Base-by-base conservation (phyloP, 1,140 invertebrate species). In the Megalopta genalis region DNA sequence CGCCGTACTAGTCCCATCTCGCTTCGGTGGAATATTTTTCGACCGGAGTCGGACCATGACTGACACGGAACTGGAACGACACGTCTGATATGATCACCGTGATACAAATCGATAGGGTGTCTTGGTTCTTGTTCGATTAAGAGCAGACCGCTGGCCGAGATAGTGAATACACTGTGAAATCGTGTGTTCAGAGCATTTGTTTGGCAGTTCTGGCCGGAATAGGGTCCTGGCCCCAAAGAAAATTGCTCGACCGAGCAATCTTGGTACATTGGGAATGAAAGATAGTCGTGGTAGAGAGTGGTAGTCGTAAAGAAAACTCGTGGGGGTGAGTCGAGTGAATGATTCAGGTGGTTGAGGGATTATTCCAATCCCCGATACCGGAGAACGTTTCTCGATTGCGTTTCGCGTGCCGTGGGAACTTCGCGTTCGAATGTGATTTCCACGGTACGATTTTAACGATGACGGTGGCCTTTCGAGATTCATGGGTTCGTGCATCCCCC, bases 111-210 rank as follows among this genome's bases (percentile, higher is more conserved):
- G 42, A 39, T 32, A 23, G 57, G 27, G 62, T 32, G 32, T 32
- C 4, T 32, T 32, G 32, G 32, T 32, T 32, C 32, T 32, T 32
- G 32, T 32, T 32, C 32, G 32, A 32, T 32, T 32, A 32, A 32
- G 32, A 32, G 4, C 32, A 32, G 32, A 32, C 32, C 32, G 32
- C 32, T 1, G 32, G 32, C 32, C 32, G 32, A 32, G 42, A 39
- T 32, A 21, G 57, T 37, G 62, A 77, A 77, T 67, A 59, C 52
- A 59, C 65, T 54, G 54, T 52, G 66, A 77, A 70, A 70, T 77
- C 25, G 37, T 62, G 60, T 42, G 57, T 57, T 62, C 65, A 54
- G 57, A 16, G 18, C 42, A 25, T 54, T 68, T 25, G 49, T 60
- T 39, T 6, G 54, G 21, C 39, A 49, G 74, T 68, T 68, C 54